phyloP scores from a whole-genome alignment of 1,140 invertebrate genomes.

The Melipona quadrifasciata region DNA sequence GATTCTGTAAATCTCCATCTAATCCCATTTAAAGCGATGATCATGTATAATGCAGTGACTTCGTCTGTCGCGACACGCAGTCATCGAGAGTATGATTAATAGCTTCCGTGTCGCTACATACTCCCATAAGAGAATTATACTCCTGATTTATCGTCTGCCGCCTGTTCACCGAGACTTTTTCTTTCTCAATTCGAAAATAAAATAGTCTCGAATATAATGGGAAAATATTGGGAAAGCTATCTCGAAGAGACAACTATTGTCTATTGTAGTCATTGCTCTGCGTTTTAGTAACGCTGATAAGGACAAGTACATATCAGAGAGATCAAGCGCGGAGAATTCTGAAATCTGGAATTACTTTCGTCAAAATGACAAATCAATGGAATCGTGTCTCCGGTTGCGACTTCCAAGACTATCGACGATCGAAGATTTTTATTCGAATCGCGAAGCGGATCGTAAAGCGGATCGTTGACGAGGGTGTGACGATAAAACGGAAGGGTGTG shows the following conservation, averaged over 20 bases:
- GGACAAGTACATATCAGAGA: too few relatives aligned
- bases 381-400: background rate
- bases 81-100: constrained; percentile 58
- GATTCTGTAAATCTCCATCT: constrained; percentile 48
- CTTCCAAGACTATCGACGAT: background rate
- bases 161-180: background rate
- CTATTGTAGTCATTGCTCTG: too few relatives aligned
- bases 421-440: background rate
- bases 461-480: constrained; percentile 13
- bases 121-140: background rate
- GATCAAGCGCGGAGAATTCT: too few relatives aligned
- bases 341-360: too few relatives aligned
- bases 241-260: too few relatives aligned
- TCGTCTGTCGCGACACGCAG: constrained; percentile 28
- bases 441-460: constrained; percentile 45
- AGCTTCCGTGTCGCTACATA: background rate
- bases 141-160: background rate
- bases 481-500: constrained; percentile 59
- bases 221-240: too few relatives aligned
- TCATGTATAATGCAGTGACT: constrained; percentile 55
- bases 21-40: constrained; percentile 56
- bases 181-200: background rate
- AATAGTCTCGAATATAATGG: background rate
- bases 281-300: too few relatives aligned
- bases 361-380: too few relatives aligned